Base-by-base conservation (phyloP, 2,888 invertebrate species). In the Prenolepis imparis region DNA sequence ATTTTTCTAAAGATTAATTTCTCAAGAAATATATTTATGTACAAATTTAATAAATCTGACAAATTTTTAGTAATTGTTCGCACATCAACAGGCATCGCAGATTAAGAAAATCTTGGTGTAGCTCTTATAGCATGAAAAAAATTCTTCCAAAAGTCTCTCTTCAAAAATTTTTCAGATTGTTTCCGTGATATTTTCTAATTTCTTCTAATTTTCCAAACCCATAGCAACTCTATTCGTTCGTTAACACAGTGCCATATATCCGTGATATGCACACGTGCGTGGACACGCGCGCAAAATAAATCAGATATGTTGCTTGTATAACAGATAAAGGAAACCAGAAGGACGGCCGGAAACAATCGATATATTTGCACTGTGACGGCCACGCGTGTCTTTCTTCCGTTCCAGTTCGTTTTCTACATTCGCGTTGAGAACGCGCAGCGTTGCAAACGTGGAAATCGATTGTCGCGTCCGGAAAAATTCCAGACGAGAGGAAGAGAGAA, bases 281-380 rank as follows among this genome's bases (percentile, higher is more conserved):
- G n/a, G 6, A 44, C 36, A 52, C 41, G 75, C 41, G 68, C 84
- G 78, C 86, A 83, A 84, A 52, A 66, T 78, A 82, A 86, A 84
- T 87, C 80, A 73, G 55, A 64, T 78, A 57, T 63, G 67, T 77
- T 68, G 57, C 59, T 59, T 61, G 70, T 68, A 59, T 24, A 68
- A 59, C 28, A 32, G 72, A 24, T 77, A 73, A 68, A 68, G 61
- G 70, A 39, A 73, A 75, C 57, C 74, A 80, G 74, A 84, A 64
- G 78, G 57, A 72, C 57, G 83, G 72, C 67, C 68, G 84, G 77
- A 83, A 83, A 90, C 84, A 91, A 91, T 92, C 90, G 87, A 90
- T 89, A 91, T 89, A 85, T 87, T 87, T 84, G 84, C 86, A 86
- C 87, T 85, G 82, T 86, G 85, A 84, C 82, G 85, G 84, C 82